Evolutionary conservation across 2,797 vertebrate species (phyloP), one percentile per base, ranked within the genome.

Genomic region (Pseudomugil gertrudae): DNA sequence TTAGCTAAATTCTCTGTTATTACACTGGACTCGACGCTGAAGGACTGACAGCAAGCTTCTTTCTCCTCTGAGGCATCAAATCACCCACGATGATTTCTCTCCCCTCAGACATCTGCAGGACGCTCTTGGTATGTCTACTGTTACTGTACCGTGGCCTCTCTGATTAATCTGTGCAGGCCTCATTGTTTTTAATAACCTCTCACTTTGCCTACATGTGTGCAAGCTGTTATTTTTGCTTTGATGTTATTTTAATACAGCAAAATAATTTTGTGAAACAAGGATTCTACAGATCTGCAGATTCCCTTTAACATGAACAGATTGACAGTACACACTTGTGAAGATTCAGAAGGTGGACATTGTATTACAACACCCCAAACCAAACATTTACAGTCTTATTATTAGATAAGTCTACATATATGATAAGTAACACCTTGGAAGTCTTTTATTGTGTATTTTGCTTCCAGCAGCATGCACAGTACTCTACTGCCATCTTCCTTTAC

Each of bases 401-500:
- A 51, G 14, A 17, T 15, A 14, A 26, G 14, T 26, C 24, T 27
- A 11, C 14, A 14, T 38, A 38, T 38, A 38, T 30, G 1, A 27
- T 0, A 24, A 26, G 52, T 21, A 33, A 5, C 38, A 26, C 23
- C 10, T 14, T 8, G 19, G 29, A 5, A 9, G 14, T 23, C 38
- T 19, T 36, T 9, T 52, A 23, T 33, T n/a, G 1, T 51, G 48
- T 13, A 48, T 51, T 50, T 24, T 9, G 45, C 3, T 10, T 50
- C 19, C 32, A 47, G 3, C 43, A 72, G 64, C 57, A 48, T 63
- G 32, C 23, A 24, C 72, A 58, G 84, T 74, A 1, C 84, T 89
- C 82, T 87, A 52, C 84, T 85, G 83, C 83, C 84, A 76, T 78
- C 87, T 86, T 57, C 21, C 79, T 84, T 67, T 24, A 7, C 63